A percentile compares a stretch with the other conserved stretches of the same genome.
These are phyloP conservation scores for Megaceryle alcyon DNA, from an alignment of 2,797 vertebrate species.

Conservation along the genomic window DNA sequence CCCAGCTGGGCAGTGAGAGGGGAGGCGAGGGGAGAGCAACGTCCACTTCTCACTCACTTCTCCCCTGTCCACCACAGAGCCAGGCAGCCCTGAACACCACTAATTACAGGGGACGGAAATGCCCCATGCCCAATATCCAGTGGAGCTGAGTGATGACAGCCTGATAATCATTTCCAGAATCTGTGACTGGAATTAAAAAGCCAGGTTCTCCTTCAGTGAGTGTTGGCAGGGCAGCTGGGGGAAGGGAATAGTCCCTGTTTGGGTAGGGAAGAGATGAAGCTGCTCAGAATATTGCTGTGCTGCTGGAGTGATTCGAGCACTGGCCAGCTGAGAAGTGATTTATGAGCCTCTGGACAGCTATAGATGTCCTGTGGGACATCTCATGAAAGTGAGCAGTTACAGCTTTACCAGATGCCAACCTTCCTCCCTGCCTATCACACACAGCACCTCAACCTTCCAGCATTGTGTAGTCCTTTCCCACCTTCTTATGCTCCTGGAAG, in stretches of 20 bases:
- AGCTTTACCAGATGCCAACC: neutral
- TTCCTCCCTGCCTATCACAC: neutral
- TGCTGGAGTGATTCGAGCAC: neutral
- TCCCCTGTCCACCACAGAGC: neutral
- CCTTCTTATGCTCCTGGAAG: neutral
- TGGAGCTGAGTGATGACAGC: slow-evolving; percentile 52
- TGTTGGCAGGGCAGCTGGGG: neutral
- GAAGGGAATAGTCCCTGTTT: neutral
- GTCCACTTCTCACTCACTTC: neutral
- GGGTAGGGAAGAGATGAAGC: neutral
- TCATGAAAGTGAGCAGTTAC: neutral
- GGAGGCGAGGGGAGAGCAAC: neutral
- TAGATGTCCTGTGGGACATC: neutral
- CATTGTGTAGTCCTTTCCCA: neutral
- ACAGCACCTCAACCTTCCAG: neutral
- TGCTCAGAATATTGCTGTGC: neutral
- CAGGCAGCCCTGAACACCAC: slow-evolving; percentile 15
- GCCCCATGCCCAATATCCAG: slow-evolving; percentile 5
- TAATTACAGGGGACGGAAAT: slow-evolving; percentile 45
- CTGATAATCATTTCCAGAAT: slow-evolving; percentile 58
- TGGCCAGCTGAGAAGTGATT: neutral
- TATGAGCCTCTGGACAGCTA: neutral
- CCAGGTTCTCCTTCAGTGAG: neutral
- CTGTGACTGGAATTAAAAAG: slow-evolving; percentile 35
- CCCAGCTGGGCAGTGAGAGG: neutral